A percentile compares a stretch with the other conserved stretches of the same genome.
These are phyloP conservation scores for Petrocephalus microphthalmus DNA, from an alignment of 2,113 vertebrate genomes.

Conservation along the genomic window DNA sequence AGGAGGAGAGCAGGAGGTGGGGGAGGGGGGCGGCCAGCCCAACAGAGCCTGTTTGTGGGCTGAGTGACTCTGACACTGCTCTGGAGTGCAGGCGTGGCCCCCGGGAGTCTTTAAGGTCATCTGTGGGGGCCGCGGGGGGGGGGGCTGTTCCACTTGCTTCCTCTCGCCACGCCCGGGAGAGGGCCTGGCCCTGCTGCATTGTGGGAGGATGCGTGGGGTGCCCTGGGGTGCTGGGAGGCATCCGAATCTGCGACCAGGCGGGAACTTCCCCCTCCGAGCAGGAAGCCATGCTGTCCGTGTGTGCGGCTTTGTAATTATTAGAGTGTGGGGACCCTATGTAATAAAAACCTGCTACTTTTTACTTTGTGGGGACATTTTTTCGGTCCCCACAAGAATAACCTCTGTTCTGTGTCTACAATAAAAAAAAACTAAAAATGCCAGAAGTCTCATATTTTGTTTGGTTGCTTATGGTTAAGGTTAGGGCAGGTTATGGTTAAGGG, in stretches of 20 bases:
- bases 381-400: too few relatives aligned
- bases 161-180: neutral
- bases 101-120: constrained; percentile 16
- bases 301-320: too few relatives aligned
- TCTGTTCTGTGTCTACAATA: too few relatives aligned
- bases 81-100: constrained; percentile 13
- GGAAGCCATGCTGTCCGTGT: too few relatives aligned
- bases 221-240: neutral
- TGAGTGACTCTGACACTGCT: constrained; percentile 24
- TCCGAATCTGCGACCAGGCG: neutral
- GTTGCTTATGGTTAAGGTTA: too few relatives aligned
- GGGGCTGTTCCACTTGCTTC: neutral
- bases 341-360: too few relatives aligned
- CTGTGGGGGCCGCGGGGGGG: neutral
- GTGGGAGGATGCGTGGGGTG: neutral
- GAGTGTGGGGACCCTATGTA: too few relatives aligned
- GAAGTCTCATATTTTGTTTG: too few relatives aligned
- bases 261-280: neutral
- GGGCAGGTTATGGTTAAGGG: too few relatives aligned
- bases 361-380: too few relatives aligned
- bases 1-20: constrained; percentile 14
- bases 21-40: neutral
- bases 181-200: neutral
- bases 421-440: too few relatives aligned
- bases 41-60: constrained; percentile 25